Evolutionary conservation across 1,140 invertebrate species (phyloP).

Genomic region (Nasonia giraulti): DNA sequence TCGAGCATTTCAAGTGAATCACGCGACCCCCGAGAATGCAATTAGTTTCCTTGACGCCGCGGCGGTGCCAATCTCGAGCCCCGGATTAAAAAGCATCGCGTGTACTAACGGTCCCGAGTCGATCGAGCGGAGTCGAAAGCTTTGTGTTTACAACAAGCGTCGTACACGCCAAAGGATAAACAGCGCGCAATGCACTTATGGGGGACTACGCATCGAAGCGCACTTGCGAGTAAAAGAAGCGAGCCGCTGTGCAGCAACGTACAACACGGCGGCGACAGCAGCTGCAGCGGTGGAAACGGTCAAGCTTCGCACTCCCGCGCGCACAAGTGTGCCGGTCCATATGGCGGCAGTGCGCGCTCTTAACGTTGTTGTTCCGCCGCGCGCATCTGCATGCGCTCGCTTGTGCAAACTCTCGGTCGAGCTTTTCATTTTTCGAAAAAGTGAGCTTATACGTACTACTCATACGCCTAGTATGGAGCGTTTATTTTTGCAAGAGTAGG

Average conservation of each 20-base stretch:
- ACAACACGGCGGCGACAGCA: background rate
- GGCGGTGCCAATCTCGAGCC: background rate
- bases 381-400: background rate
- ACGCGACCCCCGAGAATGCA: background rate
- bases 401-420: background rate
- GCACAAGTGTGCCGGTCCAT: background rate
- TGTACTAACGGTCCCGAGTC: too few relatives aligned
- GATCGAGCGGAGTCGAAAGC: too few relatives aligned
- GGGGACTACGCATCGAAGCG: background rate
- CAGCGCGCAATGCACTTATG: too few relatives aligned
- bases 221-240: background rate
- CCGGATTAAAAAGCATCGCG: background rate
- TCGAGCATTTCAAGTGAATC: conserved; percentile 1
- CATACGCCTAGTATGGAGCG: too few relatives aligned
- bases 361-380: background rate
- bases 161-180: too few relatives aligned
- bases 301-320: background rate
- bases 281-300: conserved; percentile 1
- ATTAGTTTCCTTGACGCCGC: background rate
- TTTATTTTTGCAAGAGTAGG: conserved; percentile 22
- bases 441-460: background rate
- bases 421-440: conserved; percentile 37
- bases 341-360: background rate
- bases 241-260: background rate
- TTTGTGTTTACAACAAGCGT: too few relatives aligned